These are phyloP conservation scores for Ascaphus truei DNA, from an alignment of 2,113 vertebrate genomes.

Conservation along the genomic window DNA sequence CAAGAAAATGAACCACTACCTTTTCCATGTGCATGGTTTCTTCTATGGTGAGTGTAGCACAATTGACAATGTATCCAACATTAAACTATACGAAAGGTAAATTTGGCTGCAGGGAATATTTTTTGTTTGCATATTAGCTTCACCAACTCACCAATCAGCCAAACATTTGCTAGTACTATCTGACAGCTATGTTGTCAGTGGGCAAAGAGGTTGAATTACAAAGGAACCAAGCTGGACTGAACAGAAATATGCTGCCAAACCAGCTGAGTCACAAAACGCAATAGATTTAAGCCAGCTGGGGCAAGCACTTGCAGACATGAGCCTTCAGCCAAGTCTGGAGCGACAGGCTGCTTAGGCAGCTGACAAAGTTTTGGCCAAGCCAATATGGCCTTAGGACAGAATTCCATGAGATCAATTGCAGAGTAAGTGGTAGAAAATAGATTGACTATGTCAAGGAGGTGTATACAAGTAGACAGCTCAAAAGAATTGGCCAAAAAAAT, in stretches of 20 bases:
- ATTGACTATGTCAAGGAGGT: conserved; percentile 1
- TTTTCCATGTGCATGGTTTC: too few relatives aligned
- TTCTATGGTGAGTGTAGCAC: too few relatives aligned
- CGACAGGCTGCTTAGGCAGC: conserved; percentile 21
- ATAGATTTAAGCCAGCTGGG: conserved; percentile 3
- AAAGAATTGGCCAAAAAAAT: not conserved
- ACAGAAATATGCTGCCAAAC: not conserved
- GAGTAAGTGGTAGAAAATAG: conserved; percentile 1
- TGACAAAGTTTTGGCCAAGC: not conserved
- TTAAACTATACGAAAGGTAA: too few relatives aligned
- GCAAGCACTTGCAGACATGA: conserved; percentile 14
- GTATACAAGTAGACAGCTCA: not conserved
- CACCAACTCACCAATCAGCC: too few relatives aligned
- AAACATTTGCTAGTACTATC: too few relatives aligned
- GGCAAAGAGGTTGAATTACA: not conserved
- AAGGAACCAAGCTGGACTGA: not conserved
- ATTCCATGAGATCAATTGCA: not conserved
- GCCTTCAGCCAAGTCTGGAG: conserved; percentile 14
- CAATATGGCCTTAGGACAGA: conserved; percentile 4
- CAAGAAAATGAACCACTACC: too few relatives aligned
- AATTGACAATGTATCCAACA: too few relatives aligned
- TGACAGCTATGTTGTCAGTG: not conserved
- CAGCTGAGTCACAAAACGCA: conserved; percentile 18
- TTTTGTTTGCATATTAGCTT: too few relatives aligned
- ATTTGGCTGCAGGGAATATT: too few relatives aligned